These are phyloP conservation scores for Silurus lanzhouensis DNA, from an alignment of 2,797 vertebrate species.

Conservation along the genomic window DNA sequence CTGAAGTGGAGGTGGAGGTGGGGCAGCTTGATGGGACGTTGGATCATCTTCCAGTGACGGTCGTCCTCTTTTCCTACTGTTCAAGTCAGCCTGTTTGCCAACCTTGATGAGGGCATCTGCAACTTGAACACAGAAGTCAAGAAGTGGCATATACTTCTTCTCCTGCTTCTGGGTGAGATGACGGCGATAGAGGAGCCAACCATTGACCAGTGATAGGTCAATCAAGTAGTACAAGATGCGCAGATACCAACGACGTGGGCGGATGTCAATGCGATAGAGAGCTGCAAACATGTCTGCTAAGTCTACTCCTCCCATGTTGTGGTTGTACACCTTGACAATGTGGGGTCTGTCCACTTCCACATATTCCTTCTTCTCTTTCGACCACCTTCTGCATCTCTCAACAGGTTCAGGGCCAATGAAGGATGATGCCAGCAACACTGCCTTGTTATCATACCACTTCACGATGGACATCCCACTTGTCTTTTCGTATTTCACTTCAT, in stretches of 20 bases:
- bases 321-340: neutral
- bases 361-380: too few relatives aligned
- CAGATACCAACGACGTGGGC: constrained; percentile 16
- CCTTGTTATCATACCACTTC: constrained; percentile 48
- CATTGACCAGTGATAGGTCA: constrained; percentile 9
- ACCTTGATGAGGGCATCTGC: too few relatives aligned
- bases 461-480: too few relatives aligned
- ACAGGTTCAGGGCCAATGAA: constrained; percentile 15
- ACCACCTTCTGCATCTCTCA: constrained; percentile 26
- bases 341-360: too few relatives aligned
- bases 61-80: too few relatives aligned
- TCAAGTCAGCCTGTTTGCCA: too few relatives aligned
- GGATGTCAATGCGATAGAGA: constrained; percentile 27
- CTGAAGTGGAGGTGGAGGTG: too few relatives aligned
- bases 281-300: constrained; percentile 27
- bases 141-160: too few relatives aligned
- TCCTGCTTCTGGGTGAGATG: constrained; percentile 20
- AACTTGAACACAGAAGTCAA: too few relatives aligned
- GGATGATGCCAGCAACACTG: constrained; percentile 46
- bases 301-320: constrained; percentile 10
- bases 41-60: too few relatives aligned
- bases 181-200: constrained; percentile 24
- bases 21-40: too few relatives aligned
- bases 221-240: constrained; percentile 36
- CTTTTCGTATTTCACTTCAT: too few relatives aligned